Percentiles rank a stretch among this genome's conserved stretches.
phyloP scores from a whole-genome alignment of 92 coral and sea anemone species.

The Parazoanthus swiftii region DNA sequence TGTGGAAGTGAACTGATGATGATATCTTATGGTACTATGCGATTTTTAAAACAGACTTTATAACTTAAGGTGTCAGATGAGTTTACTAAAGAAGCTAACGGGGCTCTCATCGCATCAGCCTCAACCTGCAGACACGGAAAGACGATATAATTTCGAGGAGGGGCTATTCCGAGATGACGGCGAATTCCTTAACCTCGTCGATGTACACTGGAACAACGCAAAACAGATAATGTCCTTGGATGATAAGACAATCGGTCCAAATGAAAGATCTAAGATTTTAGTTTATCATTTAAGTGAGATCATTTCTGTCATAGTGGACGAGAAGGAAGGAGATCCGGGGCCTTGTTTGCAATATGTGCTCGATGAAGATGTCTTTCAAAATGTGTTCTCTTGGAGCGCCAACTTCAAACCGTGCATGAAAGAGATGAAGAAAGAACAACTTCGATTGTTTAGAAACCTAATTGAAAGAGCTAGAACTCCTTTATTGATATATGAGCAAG shows the following conservation, averaged over 20 bases:
- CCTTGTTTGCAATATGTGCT: conserved; percentile 90
- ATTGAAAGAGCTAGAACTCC: conserved; percentile 82
- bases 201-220: conserved; percentile 85
- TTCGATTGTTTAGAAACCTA: conserved; percentile 77
- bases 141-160: conserved; percentile 49
- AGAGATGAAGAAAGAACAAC: conserved; percentile 91
- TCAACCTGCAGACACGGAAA: conserved; percentile 58
- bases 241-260: conserved; percentile 77
- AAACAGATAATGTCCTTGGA: conserved; percentile 77
- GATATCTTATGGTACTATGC: neutral
- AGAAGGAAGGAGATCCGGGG: conserved; percentile 88
- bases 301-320: conserved; percentile 81
- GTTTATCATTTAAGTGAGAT: conserved; percentile 85
- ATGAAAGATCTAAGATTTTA: conserved; percentile 86
- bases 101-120: conserved; percentile 70
- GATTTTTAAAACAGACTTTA: neutral
- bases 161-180: conserved; percentile 41
- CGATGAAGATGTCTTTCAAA: conserved; percentile 79
- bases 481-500: conserved; percentile 84
- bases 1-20: neutral
- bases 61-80: conserved; percentile 51
- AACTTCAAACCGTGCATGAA: conserved; percentile 64
- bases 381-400: conserved; percentile 82
- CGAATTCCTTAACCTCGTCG: conserved; percentile 72
- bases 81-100: conserved; percentile 76